Base-by-base conservation (phyloP, 64 coral and sea anemone genomes). In the Dendrophyllia cribrosa region DNA sequence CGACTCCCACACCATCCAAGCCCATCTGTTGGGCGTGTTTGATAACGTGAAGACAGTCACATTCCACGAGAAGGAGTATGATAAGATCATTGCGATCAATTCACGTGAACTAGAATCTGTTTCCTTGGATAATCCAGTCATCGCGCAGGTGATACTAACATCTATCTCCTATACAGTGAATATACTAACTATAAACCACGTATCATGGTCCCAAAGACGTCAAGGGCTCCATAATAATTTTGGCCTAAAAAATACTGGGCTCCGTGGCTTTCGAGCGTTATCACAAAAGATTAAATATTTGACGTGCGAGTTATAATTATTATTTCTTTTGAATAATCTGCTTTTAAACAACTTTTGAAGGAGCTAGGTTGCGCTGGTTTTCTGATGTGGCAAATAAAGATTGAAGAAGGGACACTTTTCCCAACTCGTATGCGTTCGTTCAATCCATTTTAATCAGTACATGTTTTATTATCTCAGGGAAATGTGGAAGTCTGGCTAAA, bases 41-140 rank as follows among this genome's bases (percentile, higher is more conserved):
- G 96, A 98, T 16, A 98, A 98, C 75, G 90, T 98, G n/a, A 95
- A 98, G 88, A 98, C 96, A 3, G 96, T 98, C 24, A 91, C 96
- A 2, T 98, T 98, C 63, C 94, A 98, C 69, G 96, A 96, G 55
- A 98, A 93, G 53, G 96, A 98, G 51, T 98, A 98, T 66, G 96
- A 98, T 60, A 98, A 98, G 88, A 98, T 98, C 15, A 7, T 95
- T 62, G 94, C 96, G 25, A 93, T 98, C 70, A 98, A 98, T 66
- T 98, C 96, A 3, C 83, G 90, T 6, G 96, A 98, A 90, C 64
- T 80, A 24, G 96, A 98, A 60, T 94, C 95, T 71, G 95, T 98
- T 63, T 59, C 25, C 17, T 76, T 98, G 44, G 96, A 96, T 60
- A 98, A 98, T 83, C 94, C 96, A 76, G 87, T 98, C 43, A 85